Conservation (phyloP, 2,113 vertebrate genomes). For the Takifugu bimaculatus region DNA sequence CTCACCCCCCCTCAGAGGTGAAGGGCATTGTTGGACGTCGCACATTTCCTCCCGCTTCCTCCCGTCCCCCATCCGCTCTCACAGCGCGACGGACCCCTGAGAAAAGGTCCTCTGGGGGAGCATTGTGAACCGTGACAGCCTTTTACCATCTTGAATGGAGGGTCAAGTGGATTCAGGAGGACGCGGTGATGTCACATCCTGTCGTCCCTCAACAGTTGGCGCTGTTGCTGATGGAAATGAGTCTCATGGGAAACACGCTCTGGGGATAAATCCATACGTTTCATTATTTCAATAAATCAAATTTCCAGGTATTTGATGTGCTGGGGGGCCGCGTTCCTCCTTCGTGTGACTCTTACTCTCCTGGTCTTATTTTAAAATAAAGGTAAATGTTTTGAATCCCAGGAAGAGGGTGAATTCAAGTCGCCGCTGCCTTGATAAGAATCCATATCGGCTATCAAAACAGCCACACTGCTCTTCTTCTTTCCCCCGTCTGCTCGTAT, state of each 20-base stretch:
- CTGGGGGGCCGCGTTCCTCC: not conserved
- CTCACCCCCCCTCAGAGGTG: constrained; percentile 25
- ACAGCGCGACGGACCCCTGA: constrained; percentile 30
- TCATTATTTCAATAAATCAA: constrained; percentile 39
- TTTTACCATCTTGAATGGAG: constrained; percentile 2
- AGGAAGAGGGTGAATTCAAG: too few species aligned
- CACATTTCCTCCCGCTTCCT: constrained; percentile 58
- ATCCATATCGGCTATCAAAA: too few species aligned
- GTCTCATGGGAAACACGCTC: constrained; percentile 13
- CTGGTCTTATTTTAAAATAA: not conserved
- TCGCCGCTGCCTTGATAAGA: too few species aligned
- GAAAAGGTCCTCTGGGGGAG: constrained; percentile 18
- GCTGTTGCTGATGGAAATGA: constrained; percentile 15
- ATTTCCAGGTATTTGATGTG: constrained; percentile 31
- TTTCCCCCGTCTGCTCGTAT: constrained; percentile 15
- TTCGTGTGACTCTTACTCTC: not conserved
- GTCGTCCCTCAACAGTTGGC: constrained; percentile 4
- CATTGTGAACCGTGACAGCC: constrained; percentile 38
- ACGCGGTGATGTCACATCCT: not conserved
- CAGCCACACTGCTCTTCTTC: constrained; percentile 8
- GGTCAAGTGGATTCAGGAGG: not conserved
- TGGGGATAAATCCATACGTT: constrained; percentile 26
- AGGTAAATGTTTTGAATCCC: too few species aligned
- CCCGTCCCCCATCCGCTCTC: constrained; percentile 52
- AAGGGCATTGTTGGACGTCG: constrained; percentile 42